phyloP scores from a whole-genome alignment of 2,888 invertebrate species.

The Heliconius erato region DNA sequence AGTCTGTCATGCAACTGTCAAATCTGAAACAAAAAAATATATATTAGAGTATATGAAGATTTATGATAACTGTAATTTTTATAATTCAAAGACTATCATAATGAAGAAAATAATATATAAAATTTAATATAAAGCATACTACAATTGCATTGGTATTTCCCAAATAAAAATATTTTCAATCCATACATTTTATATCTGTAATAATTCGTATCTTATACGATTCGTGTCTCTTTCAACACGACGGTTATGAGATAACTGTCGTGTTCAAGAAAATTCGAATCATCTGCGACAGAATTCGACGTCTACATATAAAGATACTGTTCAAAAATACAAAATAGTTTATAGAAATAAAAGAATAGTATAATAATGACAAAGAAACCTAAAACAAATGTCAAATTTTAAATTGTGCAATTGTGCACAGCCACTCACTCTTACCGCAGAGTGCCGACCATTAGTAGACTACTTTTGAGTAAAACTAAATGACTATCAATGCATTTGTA shows the following conservation, averaged over 20 bases:
- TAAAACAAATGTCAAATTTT: neutral
- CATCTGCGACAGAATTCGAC: no score
- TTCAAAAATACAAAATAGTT: neutral
- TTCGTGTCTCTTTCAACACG: no score
- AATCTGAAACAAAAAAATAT: constrained; percentile 24
- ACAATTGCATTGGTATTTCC: no score
- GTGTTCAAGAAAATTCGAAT: no score
- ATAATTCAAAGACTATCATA: neutral
- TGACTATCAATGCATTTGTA: neutral
- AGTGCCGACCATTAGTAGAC: neutral
- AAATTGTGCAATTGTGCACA: neutral
- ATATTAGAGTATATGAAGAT: neutral
- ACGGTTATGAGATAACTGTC: no score
- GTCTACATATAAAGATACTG: no score
- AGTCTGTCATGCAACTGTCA: constrained; percentile 6
- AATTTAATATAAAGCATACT: no score
- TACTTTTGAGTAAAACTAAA: neutral
- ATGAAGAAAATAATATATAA: no score
- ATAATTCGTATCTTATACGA: no score
- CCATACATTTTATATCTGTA: no score
- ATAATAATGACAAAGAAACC: neutral
- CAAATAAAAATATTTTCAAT: no score
- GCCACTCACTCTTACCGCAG: neutral
- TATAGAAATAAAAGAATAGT: neutral
- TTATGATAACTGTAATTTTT: neutral